Base-by-base conservation (phyloP, 2,797 vertebrate genomes). In the Spinibarbus caldwelli region DNA sequence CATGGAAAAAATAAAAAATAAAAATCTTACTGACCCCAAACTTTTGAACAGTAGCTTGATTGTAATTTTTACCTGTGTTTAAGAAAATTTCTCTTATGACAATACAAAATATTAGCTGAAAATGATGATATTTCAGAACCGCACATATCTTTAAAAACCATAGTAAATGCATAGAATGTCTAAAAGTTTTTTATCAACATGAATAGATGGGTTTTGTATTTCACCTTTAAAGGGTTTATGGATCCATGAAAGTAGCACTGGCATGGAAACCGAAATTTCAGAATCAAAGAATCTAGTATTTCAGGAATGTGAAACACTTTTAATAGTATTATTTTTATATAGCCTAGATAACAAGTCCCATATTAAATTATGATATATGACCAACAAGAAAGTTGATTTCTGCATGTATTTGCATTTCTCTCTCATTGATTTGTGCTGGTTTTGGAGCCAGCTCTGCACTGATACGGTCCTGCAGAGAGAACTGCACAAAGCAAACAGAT, bases 401-500 rank as follows among this genome's bases (percentile, higher is more conserved):
- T n/a, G n/a, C n/a, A n/a, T n/a, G n/a, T n/a, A n/a, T n/a, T n/a
- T n/a, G n/a, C n/a, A n/a, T n/a, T n/a, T n/a, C n/a, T n/a, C n/a
- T n/a, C n/a, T n/a, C n/a, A n/a, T n/a, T n/a, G n/a, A n/a, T n/a
- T 80, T 78, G 52, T 75, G 6, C 43, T 45, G 66, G 78, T 71
- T 82, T 49, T 86, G 59, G 45, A 84, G 62, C 29, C 34, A 85
- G 82, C 75, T 85, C 57, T 85, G 68, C 41, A 31, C 41, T 81
- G 34, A 68, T 76, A 66, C 66, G 67, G 49, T 70, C 77, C 79
- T 77, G 68, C 64, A 78, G 86, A 80, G 77, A 84, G 62, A 49
- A 31, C 80, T 83, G 75, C 75, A 86, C 83, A 86, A 83, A 88
- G 73, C 82, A 88, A 90, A 90, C 89, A 91, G 90, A 91, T 91